Conservation (phyloP, 2,888 invertebrate genomes). For the Malacosoma neustria region DNA sequence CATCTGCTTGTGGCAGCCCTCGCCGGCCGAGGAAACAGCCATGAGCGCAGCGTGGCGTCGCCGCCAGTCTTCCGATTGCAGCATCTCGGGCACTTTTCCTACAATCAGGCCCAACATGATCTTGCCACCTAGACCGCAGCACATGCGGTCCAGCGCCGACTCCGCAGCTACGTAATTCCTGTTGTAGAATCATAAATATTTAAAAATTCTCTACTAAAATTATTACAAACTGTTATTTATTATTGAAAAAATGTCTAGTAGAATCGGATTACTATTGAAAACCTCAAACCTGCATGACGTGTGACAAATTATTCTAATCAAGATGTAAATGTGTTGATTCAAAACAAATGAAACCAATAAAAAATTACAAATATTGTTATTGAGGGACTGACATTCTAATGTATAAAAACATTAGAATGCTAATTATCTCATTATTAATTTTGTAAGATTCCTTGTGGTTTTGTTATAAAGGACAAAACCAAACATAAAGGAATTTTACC, state of each 20-base stretch:
- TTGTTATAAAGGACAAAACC: slow-evolving; percentile 26
- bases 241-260: too few species aligned
- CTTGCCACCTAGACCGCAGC: slow-evolving; percentile 96
- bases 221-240: too few species aligned
- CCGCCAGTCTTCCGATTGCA: slow-evolving; percentile 88
- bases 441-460: slow-evolving; percentile 43
- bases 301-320: too few species aligned
- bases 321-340: too few species aligned
- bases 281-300: too few species aligned
- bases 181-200: too few species aligned
- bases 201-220: too few species aligned
- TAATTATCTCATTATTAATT: slow-evolving; percentile 59
- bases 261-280: too few species aligned
- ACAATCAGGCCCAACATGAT: slow-evolving; percentile 93
- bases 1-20: slow-evolving; percentile 99
- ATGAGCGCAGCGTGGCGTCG: slow-evolving; percentile 97
- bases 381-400: slow-evolving; percentile 65
- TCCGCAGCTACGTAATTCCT: slow-evolving; percentile 97
- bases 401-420: slow-evolving; percentile 46
- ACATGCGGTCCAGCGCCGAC: slow-evolving; percentile 95
- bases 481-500: too few species aligned
- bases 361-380: slow-evolving; percentile 26
- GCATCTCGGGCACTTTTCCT: slow-evolving; percentile 89
- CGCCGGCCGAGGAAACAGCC: slow-evolving; percentile 98
- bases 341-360: too few species aligned